phyloP scores from a whole-genome alignment of 2,113 vertebrate species.

The Motacilla tschutschensis region DNA sequence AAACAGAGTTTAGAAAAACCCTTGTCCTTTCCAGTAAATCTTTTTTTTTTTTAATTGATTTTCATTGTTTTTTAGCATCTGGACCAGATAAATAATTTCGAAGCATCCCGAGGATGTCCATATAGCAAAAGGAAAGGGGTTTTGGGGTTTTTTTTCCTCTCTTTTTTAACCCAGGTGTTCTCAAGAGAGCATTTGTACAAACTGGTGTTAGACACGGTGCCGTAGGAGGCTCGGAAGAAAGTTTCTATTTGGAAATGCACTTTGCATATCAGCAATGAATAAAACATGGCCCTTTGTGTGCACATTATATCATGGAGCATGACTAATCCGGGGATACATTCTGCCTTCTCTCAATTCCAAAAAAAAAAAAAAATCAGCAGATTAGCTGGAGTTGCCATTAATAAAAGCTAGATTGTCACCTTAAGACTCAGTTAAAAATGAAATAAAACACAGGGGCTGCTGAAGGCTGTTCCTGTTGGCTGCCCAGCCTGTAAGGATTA shows the following conservation, averaged over 20 bases:
- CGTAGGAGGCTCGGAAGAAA: background rate
- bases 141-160: fast-evolving
- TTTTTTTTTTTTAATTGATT: background rate
- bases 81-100: background rate
- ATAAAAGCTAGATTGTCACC: background rate
- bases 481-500: background rate
- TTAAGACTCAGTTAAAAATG: background rate
- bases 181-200: background rate
- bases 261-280: conserved; percentile 6
- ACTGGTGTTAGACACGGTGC: background rate
- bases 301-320: background rate
- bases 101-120: background rate
- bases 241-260: conserved; percentile 4
- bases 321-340: background rate
- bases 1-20: background rate
- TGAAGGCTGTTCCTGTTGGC: background rate
- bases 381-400: background rate
- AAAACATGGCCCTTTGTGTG: background rate
- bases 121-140: fast-evolving
- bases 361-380: background rate
- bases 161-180: background rate
- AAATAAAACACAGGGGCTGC: background rate
- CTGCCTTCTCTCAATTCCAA: background rate
- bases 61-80: background rate
- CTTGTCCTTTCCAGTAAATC: background rate